A percentile compares a stretch with the other conserved stretches of the same genome.
These are phyloP conservation scores for Alviniconcha strummeri DNA, from an alignment of 2,888 invertebrate genomes.

Conservation along the genomic window DNA sequence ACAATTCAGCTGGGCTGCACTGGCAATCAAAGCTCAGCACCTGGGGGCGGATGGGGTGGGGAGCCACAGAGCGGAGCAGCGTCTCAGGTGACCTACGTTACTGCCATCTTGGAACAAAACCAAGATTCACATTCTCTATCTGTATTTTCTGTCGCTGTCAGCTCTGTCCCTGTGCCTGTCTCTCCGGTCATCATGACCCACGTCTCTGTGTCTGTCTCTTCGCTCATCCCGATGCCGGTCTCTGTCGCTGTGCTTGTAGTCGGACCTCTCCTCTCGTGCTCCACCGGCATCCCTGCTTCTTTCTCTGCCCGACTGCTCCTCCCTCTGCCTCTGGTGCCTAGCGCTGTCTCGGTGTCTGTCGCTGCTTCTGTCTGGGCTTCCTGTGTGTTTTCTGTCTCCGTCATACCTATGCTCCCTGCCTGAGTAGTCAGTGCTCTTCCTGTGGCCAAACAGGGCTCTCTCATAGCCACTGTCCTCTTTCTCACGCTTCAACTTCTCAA, in stretches of 20 bases:
- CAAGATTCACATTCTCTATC: too few species aligned
- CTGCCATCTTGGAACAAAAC: too few species aligned
- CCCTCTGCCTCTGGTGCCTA: not conserved
- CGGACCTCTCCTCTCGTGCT: conserved; percentile 2
- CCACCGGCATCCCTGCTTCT: not conserved
- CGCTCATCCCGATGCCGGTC: not conserved
- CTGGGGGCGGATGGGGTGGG: too few species aligned
- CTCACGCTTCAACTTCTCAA: conserved; percentile 49
- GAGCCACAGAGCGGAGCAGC: too few species aligned
- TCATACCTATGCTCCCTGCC: not conserved
- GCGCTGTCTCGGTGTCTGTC: not conserved
- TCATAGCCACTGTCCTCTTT: conserved; percentile 52
- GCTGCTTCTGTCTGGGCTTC: not conserved
- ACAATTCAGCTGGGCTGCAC: too few species aligned
- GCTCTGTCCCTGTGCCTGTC: not conserved
- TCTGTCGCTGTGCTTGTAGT: not conserved
- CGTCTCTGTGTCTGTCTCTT: not conserved
- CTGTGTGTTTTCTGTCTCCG: not conserved
- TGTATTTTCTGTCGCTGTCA: not conserved
- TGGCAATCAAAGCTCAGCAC: too few species aligned
- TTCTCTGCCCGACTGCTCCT: not conserved
- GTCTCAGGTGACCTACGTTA: too few species aligned
- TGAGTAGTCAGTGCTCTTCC: not conserved
- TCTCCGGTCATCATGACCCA: not conserved
- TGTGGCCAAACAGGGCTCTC: conserved; percentile 33